Evolutionary conservation across 2,888 invertebrate genomes (phyloP), one percentile per base, ranked within the genome.

Genomic region (Agrotis ipsilon): DNA sequence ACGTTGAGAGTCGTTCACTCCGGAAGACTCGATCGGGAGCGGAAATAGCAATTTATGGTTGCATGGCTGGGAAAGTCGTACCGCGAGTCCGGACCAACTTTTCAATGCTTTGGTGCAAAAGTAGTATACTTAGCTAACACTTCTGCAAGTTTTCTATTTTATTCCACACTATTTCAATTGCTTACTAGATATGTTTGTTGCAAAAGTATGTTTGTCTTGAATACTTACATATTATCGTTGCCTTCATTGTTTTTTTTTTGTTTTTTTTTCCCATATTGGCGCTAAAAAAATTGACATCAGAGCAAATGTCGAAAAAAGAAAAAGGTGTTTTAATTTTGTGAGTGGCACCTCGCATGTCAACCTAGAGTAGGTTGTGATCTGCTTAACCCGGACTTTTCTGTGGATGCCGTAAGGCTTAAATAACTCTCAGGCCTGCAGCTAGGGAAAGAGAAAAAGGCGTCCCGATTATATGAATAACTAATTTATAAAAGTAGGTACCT

Each of bases 21-120:
- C 66, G 66, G 59, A 67, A 78, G 54, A 48, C 18, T 60, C 46
- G 32, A 67, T 51, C 46, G 43, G 63, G 46, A 57, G 19, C 62
- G 79, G 73, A 78, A 72, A 63, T 63, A 6, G 16, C 46, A 54
- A 48, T n/a, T 67, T 78, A 78, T 59, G 43, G 54, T 45, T 54
- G 66, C 58, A 62, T 58, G 39, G 54, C 49, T 54, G 55, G 59
- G 63, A 78, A 78, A 78, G 76, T 64, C 18, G 46, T 49, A 63
- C 54, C 21, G 39, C 1, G 39, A 39, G 39, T 39, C 39, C 9
- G 46, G 51, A 46, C 21, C 43, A 54, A 55, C 27, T 66, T n/a
- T 63, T 24, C 39, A 62, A 46, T 39, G 58, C 32, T 55, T 43
- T 5, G 13, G 16, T 18, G 19, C 14, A 46, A 55, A 54, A 21